These are phyloP conservation scores for Psophia crepitans DNA, from an alignment of 2,113 vertebrate species.

Conservation along the genomic window DNA sequence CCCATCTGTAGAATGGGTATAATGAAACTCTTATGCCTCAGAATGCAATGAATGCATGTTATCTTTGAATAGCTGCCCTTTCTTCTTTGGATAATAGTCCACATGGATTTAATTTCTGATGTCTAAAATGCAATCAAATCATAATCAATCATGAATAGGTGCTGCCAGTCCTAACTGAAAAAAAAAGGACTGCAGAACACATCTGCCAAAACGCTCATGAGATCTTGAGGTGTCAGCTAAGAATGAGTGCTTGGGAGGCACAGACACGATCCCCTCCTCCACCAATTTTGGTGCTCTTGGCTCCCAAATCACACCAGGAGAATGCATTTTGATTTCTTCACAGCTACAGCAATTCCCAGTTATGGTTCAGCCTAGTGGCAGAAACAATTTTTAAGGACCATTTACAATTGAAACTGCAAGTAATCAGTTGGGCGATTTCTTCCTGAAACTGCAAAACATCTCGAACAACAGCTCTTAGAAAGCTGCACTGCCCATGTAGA, in stretches of 20 bases:
- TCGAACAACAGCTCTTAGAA: constrained; percentile 5
- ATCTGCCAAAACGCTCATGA: neutral
- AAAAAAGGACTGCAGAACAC: neutral
- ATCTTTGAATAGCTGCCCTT: neutral
- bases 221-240: neutral
- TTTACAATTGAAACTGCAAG: neutral
- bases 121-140: neutral
- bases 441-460: neutral
- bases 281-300: neutral
- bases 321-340: neutral
- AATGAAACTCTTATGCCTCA: neutral
- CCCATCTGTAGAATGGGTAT: neutral
- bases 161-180: neutral
- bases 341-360: rapidly evolving
- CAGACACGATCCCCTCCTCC: neutral
- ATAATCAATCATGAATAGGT: neutral
- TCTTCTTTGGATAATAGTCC: neutral
- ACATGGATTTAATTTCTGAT: neutral
- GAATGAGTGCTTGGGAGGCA: neutral
- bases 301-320: neutral
- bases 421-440: neutral
- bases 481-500: neutral
- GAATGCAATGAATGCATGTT: neutral
- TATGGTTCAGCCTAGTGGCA: neutral
- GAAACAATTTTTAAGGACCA: neutral